Evolutionary conservation across 30 jellyfish, hydroid and myxozoan species (phyloP).

Genomic region (Haliclystus octoradiatus): DNA sequence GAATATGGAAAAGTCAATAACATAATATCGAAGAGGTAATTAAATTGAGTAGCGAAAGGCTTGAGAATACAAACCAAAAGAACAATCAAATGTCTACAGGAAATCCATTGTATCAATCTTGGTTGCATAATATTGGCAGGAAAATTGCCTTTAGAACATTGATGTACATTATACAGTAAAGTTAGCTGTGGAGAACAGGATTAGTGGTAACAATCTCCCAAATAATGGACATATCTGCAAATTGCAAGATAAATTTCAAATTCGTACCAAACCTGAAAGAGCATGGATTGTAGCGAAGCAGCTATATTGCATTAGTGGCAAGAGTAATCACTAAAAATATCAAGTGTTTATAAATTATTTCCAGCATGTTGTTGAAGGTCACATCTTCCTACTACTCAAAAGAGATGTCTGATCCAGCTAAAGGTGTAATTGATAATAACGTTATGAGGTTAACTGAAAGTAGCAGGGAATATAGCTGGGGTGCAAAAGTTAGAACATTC

Average conservation of each 20-base stretch:
- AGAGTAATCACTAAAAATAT: not conserved
- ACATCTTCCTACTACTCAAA: conserved; percentile 3
- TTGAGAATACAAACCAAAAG: conserved; percentile 2
- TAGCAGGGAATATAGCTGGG: no score
- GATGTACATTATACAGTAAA: conserved; percentile 15
- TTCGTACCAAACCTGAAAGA: conserved; percentile 9
- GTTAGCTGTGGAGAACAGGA: conserved; percentile 4
- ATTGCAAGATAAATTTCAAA: not conserved
- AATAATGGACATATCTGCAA: not conserved
- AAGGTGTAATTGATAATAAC: conserved; percentile 20
- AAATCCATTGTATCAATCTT: not conserved
- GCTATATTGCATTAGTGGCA: not conserved
- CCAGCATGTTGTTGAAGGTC: not conserved
- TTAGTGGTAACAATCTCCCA: not conserved
- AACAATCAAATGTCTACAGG: no score
- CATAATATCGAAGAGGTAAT: not conserved
- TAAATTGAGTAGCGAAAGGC: conserved; percentile 1
- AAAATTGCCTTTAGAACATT: not conserved
- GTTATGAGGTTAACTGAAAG: no score
- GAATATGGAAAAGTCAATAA: conserved; percentile 15
- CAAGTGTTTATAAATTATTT: conserved; percentile 2
- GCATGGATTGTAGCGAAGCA: not conserved
- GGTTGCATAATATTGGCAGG: not conserved
- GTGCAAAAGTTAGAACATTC: no score
- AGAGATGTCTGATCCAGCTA: conserved; percentile 10